Conservation (phyloP, 2,113 vertebrate genomes). For the Thamnophis sirtalis region DNA sequence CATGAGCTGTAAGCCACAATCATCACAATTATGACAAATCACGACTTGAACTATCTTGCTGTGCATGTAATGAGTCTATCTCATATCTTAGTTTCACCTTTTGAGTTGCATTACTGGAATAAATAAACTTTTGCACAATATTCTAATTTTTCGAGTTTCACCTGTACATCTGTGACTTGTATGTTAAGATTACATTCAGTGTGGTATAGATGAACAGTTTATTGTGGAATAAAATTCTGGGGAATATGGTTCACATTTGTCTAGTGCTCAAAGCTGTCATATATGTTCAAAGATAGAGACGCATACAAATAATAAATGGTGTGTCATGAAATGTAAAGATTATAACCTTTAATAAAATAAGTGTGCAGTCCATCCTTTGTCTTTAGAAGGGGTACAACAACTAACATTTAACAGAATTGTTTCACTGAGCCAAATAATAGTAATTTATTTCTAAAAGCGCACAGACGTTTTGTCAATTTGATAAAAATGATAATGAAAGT, state of each 20-base stretch:
- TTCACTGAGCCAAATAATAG: not conserved
- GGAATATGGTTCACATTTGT: not conserved
- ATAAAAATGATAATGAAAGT: not conserved
- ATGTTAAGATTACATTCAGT: not conserved
- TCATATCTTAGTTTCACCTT: too few relatives aligned
- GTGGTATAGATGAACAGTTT: not conserved
- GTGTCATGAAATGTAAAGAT: not conserved
- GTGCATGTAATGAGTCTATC: too few relatives aligned
- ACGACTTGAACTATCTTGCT: too few relatives aligned
- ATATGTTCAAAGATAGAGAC: not conserved
- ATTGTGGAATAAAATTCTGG: not conserved
- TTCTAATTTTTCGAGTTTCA: too few relatives aligned
- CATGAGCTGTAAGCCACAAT: too few relatives aligned
- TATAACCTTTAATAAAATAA: not conserved
- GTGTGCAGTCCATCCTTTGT: not conserved
- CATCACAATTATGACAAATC: too few relatives aligned
- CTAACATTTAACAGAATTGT: not conserved
- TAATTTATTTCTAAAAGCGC: not conserved
- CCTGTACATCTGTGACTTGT: fast-evolving
- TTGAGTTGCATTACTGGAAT: too few relatives aligned
- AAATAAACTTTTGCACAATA: too few relatives aligned
- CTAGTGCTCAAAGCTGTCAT: not conserved
- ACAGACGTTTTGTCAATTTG: not conserved
- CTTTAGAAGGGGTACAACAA: not conserved
- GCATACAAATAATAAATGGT: not conserved